Conservation (phyloP, 2,797 vertebrate species). For the Hirundo rustica region DNA sequence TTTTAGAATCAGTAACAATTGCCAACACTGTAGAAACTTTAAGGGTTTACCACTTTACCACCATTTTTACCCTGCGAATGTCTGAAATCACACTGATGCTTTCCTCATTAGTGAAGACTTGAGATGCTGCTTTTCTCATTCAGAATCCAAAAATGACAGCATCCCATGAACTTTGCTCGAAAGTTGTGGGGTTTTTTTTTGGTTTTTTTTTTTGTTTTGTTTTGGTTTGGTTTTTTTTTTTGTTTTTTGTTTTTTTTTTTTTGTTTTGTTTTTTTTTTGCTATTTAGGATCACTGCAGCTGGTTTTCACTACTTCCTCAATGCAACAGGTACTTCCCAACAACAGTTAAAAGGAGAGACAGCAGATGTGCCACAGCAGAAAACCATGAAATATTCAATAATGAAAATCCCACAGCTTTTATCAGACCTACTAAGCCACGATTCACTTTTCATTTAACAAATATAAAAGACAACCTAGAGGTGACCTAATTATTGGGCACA, state of each 20-base stretch:
- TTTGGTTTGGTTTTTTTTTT: no score
- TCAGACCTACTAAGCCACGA: background rate
- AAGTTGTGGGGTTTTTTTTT: background rate
- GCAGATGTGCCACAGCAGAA: background rate
- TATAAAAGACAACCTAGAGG: background rate
- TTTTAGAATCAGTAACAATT: background rate
- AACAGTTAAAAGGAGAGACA: background rate
- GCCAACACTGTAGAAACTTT: background rate
- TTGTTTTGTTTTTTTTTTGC: background rate
- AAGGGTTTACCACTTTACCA: background rate
- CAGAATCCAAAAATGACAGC: background rate
- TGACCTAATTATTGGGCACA: background rate
- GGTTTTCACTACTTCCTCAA: background rate
- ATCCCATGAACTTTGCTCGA: background rate
- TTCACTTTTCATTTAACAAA: background rate
- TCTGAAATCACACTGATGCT: background rate
- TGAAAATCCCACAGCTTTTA: background rate
- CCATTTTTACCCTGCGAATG: background rate
- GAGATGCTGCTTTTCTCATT: background rate
- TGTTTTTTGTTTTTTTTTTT: no score
- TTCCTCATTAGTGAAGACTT: background rate
- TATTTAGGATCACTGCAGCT: background rate
- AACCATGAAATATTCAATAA: background rate
- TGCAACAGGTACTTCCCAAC: background rate
- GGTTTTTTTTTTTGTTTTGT: no score